Evolutionary conservation across 2,797 vertebrate genomes (phyloP), one percentile per base, ranked within the genome.

Genomic region (Pangasius sanitwongsei): DNA sequence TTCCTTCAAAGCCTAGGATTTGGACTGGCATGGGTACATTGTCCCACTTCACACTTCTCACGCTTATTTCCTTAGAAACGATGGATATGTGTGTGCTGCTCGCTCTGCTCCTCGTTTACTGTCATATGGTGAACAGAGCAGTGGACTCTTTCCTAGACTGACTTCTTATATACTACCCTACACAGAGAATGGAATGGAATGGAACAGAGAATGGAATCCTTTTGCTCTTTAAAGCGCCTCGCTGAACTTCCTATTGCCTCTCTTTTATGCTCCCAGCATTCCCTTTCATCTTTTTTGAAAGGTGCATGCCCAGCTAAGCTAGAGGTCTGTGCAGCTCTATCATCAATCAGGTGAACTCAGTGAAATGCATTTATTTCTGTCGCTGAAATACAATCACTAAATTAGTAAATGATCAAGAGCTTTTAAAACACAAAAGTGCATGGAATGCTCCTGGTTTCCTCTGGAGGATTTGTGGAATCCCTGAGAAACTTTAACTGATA

Each of bases 401-500:
- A 55, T 85, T 70, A 85, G 72, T 59, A 63, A 86, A 88, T 69
- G 78, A 90, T 89, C 87, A 88, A 65, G 86, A 87, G 63, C 44
- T 59, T 87, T 83, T 70, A 82, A 55, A 81, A 2, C 37, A 65
- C 70, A 59, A 50, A 87, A 85, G 85, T 87, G 88, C 67, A 44
- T 50, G 57, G 89, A 90, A 69, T 41, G 81, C 89, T 88, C 53
- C 77, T 83, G 23, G 23, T 75, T 89, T 85, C 86, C 89, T 83
- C 85, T 23, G 11, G 78, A 83, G 81, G 88, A 91, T 90, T 89
- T 89, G 55, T 1, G 34, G 28, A 59, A 75, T 89, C 88, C 89
- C 89, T 84, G 85, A 74, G 87, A 90, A 91, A 88, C 90, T 77
- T 91, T 88, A 87, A 67, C 34, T 59, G 61, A 28, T 90, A 91